Conservation (phyloP, 2,113 vertebrate species). For the Plecturocebus donacophilus region DNA sequence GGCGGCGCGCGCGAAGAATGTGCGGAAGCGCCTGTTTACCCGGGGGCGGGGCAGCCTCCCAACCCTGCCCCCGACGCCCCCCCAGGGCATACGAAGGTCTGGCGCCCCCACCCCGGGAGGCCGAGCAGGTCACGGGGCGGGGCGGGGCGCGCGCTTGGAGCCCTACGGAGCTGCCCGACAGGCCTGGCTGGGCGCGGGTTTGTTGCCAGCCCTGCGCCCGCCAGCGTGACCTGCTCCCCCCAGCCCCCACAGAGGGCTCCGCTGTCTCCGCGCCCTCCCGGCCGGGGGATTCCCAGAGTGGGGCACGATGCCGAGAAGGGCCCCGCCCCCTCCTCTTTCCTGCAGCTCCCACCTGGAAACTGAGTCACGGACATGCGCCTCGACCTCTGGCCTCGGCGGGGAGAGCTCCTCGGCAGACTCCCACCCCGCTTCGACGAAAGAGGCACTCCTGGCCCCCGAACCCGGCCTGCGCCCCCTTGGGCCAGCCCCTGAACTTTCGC, state of each 20-base stretch:
- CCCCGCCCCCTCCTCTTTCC: constrained; percentile 48
- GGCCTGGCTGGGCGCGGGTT: neutral
- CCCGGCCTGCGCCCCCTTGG: neutral
- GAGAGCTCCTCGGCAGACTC: neutral
- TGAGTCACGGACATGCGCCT: constrained; percentile 42
- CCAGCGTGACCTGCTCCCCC: neutral
- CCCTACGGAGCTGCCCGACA: constrained; percentile 24
- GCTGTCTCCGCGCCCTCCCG: neutral
- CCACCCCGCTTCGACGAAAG: neutral
- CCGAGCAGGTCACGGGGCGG: constrained; percentile 61
- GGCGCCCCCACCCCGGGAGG: constrained; percentile 44
- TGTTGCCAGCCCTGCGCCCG: neutral
- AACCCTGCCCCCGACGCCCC: constrained; percentile 52
- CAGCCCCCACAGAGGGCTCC: neutral
- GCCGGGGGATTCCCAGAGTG: constrained; percentile 70
- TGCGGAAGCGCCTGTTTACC: constrained; percentile 77
- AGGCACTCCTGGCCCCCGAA: neutral
- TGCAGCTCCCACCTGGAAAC: constrained; percentile 50
- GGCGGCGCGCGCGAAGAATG: constrained; percentile 73
- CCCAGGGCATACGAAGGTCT: neutral
- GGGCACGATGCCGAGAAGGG: constrained; percentile 52
- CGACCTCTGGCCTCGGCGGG: neutral
- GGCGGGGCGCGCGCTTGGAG: neutral
- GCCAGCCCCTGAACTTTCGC: neutral
- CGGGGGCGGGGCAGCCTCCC: constrained; percentile 67